Percentiles rank a stretch among this genome's conserved stretches.
These are phyloP conservation scores for Sesamia nonagrioides DNA, from an alignment of 1,140 invertebrate species.

Conservation along the genomic window DNA sequence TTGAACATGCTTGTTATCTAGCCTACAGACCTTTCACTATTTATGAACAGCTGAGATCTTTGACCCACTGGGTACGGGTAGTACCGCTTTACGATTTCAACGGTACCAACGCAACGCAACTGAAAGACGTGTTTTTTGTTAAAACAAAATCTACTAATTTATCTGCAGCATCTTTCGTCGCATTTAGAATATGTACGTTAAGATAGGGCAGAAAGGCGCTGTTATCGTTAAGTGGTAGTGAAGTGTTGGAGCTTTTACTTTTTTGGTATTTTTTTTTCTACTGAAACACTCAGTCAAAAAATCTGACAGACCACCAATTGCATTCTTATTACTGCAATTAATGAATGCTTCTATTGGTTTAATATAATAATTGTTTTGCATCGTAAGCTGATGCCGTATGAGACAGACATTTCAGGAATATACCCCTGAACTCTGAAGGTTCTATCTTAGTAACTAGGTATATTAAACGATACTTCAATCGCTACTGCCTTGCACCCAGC, in stretches of 20 bases:
- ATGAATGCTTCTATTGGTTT: too few species aligned
- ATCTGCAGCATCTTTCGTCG: neutral
- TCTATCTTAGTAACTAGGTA: neutral
- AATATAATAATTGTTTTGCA: too few species aligned
- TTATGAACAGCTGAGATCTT: neutral
- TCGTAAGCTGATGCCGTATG: too few species aligned
- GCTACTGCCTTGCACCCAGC: conserved; percentile 1
- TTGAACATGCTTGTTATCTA: neutral
- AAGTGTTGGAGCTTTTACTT: neutral
- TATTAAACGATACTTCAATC: neutral
- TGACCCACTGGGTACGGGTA: neutral
- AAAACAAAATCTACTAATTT: neutral
- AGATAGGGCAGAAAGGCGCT: neutral
- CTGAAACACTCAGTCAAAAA: neutral
- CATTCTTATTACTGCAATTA: too few species aligned
- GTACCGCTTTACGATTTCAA: neutral
- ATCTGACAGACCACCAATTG: too few species aligned
- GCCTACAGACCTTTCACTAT: conserved; percentile 10
- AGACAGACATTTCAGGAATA: too few species aligned
- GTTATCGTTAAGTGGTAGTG: neutral
- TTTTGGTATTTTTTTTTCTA: neutral
- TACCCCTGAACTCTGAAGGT: too few species aligned
- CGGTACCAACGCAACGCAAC: neutral
- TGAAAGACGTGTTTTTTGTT: neutral
- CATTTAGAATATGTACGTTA: neutral